A percentile compares a stretch with the other conserved stretches of the same genome.
These are phyloP conservation scores for Aquatica leii DNA, from an alignment of 2,888 invertebrate genomes.

Conservation along the genomic window DNA sequence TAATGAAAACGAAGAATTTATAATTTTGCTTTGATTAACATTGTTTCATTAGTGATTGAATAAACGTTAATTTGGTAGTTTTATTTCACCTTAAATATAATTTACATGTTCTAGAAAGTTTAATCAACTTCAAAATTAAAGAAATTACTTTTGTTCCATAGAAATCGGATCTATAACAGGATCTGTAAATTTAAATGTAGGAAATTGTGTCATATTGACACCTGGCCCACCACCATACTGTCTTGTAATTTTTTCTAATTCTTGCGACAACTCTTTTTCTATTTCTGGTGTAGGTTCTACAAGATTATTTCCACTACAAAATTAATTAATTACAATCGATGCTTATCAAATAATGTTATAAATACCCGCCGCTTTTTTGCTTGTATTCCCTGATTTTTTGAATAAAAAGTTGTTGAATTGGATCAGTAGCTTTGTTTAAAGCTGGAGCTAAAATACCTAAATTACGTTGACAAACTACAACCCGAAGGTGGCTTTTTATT, in stretches of 20 bases:
- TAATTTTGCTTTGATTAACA: too few relatives aligned
- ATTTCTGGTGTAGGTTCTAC: constrained; percentile 83
- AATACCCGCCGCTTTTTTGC: constrained; percentile 82
- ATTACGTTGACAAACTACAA: constrained; percentile 68
- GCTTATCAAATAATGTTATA: too few relatives aligned
- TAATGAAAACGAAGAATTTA: too few relatives aligned
- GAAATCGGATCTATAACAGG: constrained; percentile 75
- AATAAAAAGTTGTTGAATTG: constrained; percentile 92
- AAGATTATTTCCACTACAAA: constrained; percentile 77
- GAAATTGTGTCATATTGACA: constrained; percentile 89
- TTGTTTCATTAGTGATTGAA: too few relatives aligned
- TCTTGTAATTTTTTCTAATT: constrained; percentile 82
- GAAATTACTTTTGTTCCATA: constrained; percentile 50
- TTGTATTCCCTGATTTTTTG: constrained; percentile 93
- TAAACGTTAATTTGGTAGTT: too few relatives aligned
- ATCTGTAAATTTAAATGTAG: constrained; percentile 82
- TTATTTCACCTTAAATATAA: neutral
- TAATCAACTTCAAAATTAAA: constrained; percentile 10
- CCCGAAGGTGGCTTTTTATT: constrained; percentile 50
- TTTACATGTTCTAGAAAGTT: constrained; percentile 10
- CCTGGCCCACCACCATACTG: constrained; percentile 75
- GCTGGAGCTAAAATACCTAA: constrained; percentile 76
- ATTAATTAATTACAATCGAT: constrained; percentile 6
- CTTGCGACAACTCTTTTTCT: constrained; percentile 76
- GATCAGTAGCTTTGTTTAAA: constrained; percentile 79